A percentile compares a stretch with the other conserved stretches of the same genome.
These are phyloP conservation scores for Petrocephalus microphthalmus DNA, from an alignment of 2,113 vertebrate species.

Conservation along the genomic window DNA sequence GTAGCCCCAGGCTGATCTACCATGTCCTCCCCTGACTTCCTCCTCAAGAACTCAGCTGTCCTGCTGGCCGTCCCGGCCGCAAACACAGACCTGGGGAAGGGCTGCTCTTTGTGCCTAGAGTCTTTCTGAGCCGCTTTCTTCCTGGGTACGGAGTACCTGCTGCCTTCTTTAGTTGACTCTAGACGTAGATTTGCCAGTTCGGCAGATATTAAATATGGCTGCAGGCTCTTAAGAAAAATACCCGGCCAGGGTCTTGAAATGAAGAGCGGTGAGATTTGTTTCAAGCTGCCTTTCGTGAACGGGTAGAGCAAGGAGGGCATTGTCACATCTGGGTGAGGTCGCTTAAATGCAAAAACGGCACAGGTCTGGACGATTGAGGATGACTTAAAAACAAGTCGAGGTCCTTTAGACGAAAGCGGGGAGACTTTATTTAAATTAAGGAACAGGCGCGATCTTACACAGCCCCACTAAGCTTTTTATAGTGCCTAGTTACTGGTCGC, in stretches of 20 bases:
- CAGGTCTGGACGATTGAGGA: background rate
- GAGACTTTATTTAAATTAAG: background rate
- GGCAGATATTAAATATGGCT: background rate
- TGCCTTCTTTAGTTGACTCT: constrained; percentile 39
- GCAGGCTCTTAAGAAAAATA: constrained; percentile 10
- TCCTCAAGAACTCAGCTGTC: constrained; percentile 44
- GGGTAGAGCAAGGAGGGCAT: constrained; percentile 43
- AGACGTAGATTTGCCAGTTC: background rate
- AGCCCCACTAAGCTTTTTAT: background rate
- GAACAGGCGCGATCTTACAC: background rate
- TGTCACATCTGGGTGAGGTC: background rate
- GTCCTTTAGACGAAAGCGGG: background rate
- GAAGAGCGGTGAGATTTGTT: constrained; percentile 22
- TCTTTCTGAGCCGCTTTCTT: constrained; percentile 18
- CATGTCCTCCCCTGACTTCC: constrained; percentile 23
- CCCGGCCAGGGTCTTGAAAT: constrained; percentile 11
- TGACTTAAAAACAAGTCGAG: background rate
- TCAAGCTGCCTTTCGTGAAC: constrained; percentile 36
- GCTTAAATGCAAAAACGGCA: background rate
- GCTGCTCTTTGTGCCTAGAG: background rate
- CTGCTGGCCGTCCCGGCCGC: constrained; percentile 69
- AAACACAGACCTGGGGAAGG: constrained; percentile 58
- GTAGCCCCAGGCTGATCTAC: constrained; percentile 15
- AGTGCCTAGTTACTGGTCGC: background rate
- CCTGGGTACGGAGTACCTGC: background rate